A percentile compares a stretch with the other conserved stretches of the same genome.
These are phyloP conservation scores for Callopanchax toddi DNA, from an alignment of 2,113 vertebrate genomes.

Conservation along the genomic window DNA sequence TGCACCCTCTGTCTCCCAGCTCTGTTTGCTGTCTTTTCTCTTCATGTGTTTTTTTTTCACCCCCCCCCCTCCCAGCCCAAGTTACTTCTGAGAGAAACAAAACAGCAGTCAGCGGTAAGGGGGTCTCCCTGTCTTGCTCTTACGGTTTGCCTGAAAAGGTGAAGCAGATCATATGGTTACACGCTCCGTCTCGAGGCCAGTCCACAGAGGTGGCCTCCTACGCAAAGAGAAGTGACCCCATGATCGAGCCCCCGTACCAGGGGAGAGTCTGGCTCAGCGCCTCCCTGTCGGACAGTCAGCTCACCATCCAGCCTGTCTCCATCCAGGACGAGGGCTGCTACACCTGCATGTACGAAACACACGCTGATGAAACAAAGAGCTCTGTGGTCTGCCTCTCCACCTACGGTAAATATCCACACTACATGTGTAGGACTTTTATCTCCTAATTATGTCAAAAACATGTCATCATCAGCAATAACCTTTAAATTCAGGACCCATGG, in stretches of 20 bases:
- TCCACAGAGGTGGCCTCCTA: slow-evolving; percentile 70
- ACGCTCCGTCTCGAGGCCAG: slow-evolving; percentile 36
- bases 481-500: too few species aligned
- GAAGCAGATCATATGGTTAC: slow-evolving; percentile 73
- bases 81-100: slow-evolving; percentile 68
- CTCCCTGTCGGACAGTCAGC: slow-evolving; percentile 71
- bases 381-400: slow-evolving; percentile 75
- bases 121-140: slow-evolving; percentile 69
- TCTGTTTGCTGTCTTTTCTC: not conserved
- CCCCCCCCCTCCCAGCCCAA: slow-evolving; percentile 47
- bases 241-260: slow-evolving; percentile 72
- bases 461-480: too few species aligned
- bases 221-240: slow-evolving; percentile 69
- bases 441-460: too few species aligned
- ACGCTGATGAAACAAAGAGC: slow-evolving; percentile 62
- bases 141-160: slow-evolving; percentile 80
- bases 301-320: slow-evolving; percentile 75
- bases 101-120: slow-evolving; percentile 78
- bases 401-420: slow-evolving; percentile 63
- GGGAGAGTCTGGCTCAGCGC: slow-evolving; percentile 70
- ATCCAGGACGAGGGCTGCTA: slow-evolving; percentile 81
- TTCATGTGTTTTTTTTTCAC: slow-evolving; percentile 8
- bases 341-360: slow-evolving; percentile 75
- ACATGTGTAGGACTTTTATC: too few species aligned
- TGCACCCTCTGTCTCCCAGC: slow-evolving; percentile 5